Evolutionary conservation across 2,888 invertebrate species (phyloP), one percentile per base, ranked within the genome.

Genomic region (Ornithoptera priamus): DNA sequence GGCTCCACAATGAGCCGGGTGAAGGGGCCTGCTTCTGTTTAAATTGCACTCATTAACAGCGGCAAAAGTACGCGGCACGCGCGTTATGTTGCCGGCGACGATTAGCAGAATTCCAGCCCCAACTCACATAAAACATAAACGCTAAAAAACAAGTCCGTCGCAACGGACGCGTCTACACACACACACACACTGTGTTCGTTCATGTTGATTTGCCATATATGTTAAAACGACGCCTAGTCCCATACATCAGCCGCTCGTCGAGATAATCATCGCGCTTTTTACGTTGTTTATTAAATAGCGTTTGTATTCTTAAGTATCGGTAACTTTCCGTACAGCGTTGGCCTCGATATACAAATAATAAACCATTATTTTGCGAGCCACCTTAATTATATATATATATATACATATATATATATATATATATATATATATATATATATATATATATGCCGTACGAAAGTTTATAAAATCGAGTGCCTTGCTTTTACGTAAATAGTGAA

Each of bases 21-120:
- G 75, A 77, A 79, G 81, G 79, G 80, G 83, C 78, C 79, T 69
- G 70, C 80, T 80, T 83, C 82, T 78, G 86, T 86, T 85, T 87
- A 89, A 90, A 89, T 89, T 87, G 87, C 86, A 85, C 87, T 87
- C 87, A 86, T 90, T 90, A 88, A 86, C 84, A 78, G 81, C 85
- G 79, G 80, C 80, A 84, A 85, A 83, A 85, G 83, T 84, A 81
- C 77, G 77, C 72, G 86, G 87, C 85, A 88, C 85, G 87, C 84
- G 86, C 80, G 82, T 85, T 88, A 92, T 92, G 90, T 83, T 85
- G 83, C 89, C 83, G 78, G 77, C 85, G 82, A 85, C 91, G 88
- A 92, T 92, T 91, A 92, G 88, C 86, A 83, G 88, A 88, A 92
- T 92, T 90, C 90, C 88, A 81, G 77, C 80, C 80, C 85, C 82